Percentiles rank a stretch among this genome's conserved stretches.
phyloP scores from a whole-genome alignment of 2,888 invertebrate species.

The Scaptomyza polygonia region DNA sequence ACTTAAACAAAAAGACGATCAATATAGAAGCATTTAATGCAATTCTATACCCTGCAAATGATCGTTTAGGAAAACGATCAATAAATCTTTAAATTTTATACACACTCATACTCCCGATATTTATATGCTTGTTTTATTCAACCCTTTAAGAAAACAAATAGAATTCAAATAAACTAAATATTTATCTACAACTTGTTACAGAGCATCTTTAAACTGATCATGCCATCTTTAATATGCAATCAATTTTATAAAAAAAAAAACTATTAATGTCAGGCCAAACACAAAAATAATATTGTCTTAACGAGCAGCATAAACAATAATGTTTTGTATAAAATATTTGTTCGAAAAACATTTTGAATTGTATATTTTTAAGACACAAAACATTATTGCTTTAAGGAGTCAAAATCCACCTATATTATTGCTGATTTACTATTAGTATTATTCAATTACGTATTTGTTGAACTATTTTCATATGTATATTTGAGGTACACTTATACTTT shows the following conservation, averaged over 20 bases:
- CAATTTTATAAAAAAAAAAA: not conserved
- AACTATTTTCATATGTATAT: not conserved
- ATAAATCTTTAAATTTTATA: too few species aligned
- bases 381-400: not conserved
- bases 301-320: not conserved
- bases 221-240: not conserved
- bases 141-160: too few species aligned
- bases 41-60: conserved; percentile 7
- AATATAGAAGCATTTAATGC: not conserved
- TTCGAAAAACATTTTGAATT: not conserved
- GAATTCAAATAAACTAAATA: too few species aligned
- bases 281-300: not conserved
- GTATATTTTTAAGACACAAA: not conserved
- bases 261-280: not conserved
- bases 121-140: not conserved
- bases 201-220: not conserved
- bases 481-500: conserved; percentile 1
- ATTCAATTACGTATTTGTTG: not conserved
- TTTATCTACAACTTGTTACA: not conserved
- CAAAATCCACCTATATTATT: not conserved
- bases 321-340: too few species aligned
- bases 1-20: not conserved
- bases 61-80: too few species aligned
- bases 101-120: too few species aligned
- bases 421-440: not conserved